Conservation (phyloP, 2,113 vertebrate species). For the Anarhynchus alexandrinus region DNA sequence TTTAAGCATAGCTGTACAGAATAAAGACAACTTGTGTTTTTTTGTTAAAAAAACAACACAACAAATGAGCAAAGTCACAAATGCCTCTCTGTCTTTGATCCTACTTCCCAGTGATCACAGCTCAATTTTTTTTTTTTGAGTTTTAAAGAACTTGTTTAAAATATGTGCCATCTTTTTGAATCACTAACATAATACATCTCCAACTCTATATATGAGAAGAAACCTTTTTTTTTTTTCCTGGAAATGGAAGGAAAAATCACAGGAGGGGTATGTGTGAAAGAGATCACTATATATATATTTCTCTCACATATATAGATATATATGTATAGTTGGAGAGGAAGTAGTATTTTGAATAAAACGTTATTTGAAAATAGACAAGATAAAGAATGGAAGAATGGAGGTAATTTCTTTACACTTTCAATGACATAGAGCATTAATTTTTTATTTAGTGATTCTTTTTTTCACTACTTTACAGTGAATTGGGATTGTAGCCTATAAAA, state of each 20-base stretch:
- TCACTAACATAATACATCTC: not conserved
- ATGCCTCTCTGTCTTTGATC: not conserved
- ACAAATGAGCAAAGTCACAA: not conserved
- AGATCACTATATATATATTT: not conserved
- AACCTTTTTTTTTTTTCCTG: not conserved
- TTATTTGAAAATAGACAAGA: not conserved
- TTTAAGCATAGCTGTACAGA: not conserved
- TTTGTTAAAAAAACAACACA: not conserved
- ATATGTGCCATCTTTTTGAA: not conserved
- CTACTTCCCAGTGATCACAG: not conserved
- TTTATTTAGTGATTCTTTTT: not conserved
- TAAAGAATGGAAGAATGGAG: not conserved
- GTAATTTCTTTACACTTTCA: not conserved
- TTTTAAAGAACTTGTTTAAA: not conserved
- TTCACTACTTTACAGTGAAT: not conserved
- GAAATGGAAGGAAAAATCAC: not conserved
- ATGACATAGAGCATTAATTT: not conserved
- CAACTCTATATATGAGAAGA: not conserved
- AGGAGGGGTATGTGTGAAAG: not conserved
- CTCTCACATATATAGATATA: too few relatives aligned
- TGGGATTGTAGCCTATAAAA: not conserved
- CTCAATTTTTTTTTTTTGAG: not conserved
- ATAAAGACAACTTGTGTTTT: not conserved
- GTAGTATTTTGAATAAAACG: not conserved
- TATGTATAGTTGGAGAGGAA: not conserved